Evolutionary conservation across 2,797 vertebrate species (phyloP), one percentile per base, ranked within the genome.

Genomic region (Rhinichthys osculus): DNA sequence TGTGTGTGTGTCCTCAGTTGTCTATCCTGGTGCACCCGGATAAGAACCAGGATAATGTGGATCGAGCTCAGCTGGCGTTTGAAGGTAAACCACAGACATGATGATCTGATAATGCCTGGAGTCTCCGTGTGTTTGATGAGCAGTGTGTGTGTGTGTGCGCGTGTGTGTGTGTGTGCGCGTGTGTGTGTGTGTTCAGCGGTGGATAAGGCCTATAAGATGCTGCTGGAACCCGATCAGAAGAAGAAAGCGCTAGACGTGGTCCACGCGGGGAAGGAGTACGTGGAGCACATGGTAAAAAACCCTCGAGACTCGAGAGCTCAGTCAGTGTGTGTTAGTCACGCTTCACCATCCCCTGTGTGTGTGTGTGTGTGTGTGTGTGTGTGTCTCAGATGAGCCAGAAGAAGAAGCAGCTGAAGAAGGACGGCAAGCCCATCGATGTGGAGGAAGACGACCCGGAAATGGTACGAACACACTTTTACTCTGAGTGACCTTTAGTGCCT

Each of bases 1-100:
- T 44, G 42, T 47, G 50, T 52, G 50, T 52, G 47, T 50, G 33
- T 78, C 30, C 19, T 50, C 85, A 99, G 98, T 93, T 99, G 87
- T 99, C 98, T 76, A 99, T 99, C 92, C 94, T 99, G 92, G 98
- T 99, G 83, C 98, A 99, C 94, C 98, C 98, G 85, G 98, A 99
- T 93, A 99, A 99, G 95, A 99, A 99, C 87, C 98, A 99, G 89
- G 98, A 96, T 88, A 97, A 99, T 91, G 90, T 90, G 86, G 97
- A 98, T 0, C 93, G 98, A 95, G 94, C 98, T 50, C 98, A 99
- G 93, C 97, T 95, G 93, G 97, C 98, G 0, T 99, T 99, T 92
- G 98, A 99, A 97, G 98, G 98, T 99, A 94, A 66, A 47, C 27
- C 16, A 1, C 62, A 30, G 3, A 42, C 47, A 23, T 38, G 79